These are phyloP conservation scores for Belgica antarctica DNA, from an alignment of 2,888 invertebrate genomes.

Conservation along the genomic window DNA sequence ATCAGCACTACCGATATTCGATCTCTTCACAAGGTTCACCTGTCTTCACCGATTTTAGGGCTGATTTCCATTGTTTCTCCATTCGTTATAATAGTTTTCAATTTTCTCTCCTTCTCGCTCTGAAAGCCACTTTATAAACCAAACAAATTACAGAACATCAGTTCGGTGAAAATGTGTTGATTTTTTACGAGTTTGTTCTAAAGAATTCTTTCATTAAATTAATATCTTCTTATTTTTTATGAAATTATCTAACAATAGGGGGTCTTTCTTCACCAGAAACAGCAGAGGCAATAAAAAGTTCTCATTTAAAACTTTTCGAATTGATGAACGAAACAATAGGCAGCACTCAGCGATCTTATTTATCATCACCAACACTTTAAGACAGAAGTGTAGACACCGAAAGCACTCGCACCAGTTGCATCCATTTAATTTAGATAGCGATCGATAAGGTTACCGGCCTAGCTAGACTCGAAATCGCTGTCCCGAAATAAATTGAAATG, in stretches of 20 bases:
- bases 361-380: neutral
- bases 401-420: neutral
- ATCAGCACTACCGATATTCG: neutral
- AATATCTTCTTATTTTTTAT: conserved; percentile 40
- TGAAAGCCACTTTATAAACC: neutral
- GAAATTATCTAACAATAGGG: conserved; percentile 43
- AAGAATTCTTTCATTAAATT: conserved; percentile 34
- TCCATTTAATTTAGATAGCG: neutral
- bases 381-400: neutral
- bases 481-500: no score
- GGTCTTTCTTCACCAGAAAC: conserved; percentile 26
- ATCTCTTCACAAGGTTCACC: conserved; percentile 23
- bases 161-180: conserved; percentile 30
- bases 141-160: conserved; percentile 23
- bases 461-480: conserved; percentile 24
- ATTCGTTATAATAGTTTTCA: no score
- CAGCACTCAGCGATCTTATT: conserved; percentile 11
- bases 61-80: conserved; percentile 26
- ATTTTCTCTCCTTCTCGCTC: neutral
- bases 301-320: conserved; percentile 18
- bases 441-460: neutral
- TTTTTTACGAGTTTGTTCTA: conserved; percentile 23
- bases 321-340: conserved; percentile 23
- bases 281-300: conserved; percentile 23
- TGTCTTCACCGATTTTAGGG: no score